A percentile compares a stretch with the other conserved stretches of the same genome.
These are phyloP conservation scores for Agelaius phoeniceus DNA, from an alignment of 2,113 vertebrate genomes.

Conservation along the genomic window DNA sequence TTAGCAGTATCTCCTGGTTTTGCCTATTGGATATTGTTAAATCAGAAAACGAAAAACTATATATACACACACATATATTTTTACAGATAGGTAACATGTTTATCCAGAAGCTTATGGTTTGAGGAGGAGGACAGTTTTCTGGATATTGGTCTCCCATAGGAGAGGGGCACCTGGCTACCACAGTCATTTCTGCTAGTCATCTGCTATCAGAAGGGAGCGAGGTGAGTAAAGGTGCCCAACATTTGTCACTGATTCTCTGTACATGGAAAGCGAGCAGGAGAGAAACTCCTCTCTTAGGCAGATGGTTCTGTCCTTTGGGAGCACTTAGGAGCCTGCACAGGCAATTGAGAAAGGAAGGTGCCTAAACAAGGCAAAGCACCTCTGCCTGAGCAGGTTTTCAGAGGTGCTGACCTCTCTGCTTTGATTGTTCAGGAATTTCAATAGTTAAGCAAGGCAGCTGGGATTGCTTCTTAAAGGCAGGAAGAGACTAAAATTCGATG, in stretches of 20 bases:
- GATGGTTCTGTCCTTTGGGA: slow-evolving; percentile 17
- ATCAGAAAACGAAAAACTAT: background rate
- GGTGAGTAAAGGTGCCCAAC: background rate
- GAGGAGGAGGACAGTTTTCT: background rate
- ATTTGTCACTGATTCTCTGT: background rate
- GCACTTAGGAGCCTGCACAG: background rate
- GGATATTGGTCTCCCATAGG: background rate
- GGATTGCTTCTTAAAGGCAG: background rate
- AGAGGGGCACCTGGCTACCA: background rate
- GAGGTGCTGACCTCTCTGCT: background rate
- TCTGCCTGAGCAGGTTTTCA: background rate
- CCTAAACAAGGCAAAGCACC: background rate
- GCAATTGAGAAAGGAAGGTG: slow-evolving; percentile 15
- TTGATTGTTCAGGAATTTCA: background rate
- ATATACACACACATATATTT: background rate
- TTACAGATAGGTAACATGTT: background rate
- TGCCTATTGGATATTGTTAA: background rate
- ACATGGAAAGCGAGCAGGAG: background rate
- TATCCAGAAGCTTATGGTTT: background rate
- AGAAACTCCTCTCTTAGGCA: background rate
- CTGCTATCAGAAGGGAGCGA: background rate
- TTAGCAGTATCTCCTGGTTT: background rate
- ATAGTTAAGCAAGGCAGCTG: background rate
- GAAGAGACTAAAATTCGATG: slow-evolving; percentile 26
- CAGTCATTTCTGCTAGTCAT: background rate